Conservation (phyloP, 92 coral and sea anemone species). For the Heliopora coerulea region DNA sequence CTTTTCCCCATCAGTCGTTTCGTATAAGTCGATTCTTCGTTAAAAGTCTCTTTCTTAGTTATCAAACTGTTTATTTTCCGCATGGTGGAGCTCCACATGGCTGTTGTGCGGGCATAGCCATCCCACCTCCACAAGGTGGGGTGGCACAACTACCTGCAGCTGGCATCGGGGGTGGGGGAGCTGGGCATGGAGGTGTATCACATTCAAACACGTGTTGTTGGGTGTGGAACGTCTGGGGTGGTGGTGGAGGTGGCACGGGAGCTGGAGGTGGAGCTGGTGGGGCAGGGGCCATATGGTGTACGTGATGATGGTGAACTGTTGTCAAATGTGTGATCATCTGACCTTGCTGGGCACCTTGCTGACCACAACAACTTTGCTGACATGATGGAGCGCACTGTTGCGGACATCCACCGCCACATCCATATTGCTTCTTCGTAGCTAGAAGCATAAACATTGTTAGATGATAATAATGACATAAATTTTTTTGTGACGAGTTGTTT, state of each 20-base stretch:
- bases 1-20: neutral
- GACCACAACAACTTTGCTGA: conserved; percentile 34
- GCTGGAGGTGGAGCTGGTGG: conserved; percentile 42
- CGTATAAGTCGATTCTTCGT: neutral
- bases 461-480: no score
- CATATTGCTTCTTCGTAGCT: conserved; percentile 25
- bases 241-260: conserved; percentile 38
- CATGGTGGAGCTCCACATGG: conserved; percentile 45
- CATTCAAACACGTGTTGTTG: conserved; percentile 44
- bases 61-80: conserved; percentile 17
- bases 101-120: conserved; percentile 15
- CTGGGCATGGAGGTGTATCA: conserved; percentile 26
- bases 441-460: neutral
- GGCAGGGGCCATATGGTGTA: conserved; percentile 41
- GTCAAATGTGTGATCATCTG: conserved; percentile 38
- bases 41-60: neutral
- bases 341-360: conserved; percentile 23
- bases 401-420: conserved; percentile 41
- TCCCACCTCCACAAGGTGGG: conserved; percentile 29
- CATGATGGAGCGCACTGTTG: conserved; percentile 44
- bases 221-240: conserved; percentile 45
- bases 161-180: conserved; percentile 9
- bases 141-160: conserved; percentile 26
- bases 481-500: no score
- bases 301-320: conserved; percentile 43